Evolutionary conservation across 2,113 vertebrate genomes (phyloP).

Genomic region (Chlorodrepanis virens): DNA sequence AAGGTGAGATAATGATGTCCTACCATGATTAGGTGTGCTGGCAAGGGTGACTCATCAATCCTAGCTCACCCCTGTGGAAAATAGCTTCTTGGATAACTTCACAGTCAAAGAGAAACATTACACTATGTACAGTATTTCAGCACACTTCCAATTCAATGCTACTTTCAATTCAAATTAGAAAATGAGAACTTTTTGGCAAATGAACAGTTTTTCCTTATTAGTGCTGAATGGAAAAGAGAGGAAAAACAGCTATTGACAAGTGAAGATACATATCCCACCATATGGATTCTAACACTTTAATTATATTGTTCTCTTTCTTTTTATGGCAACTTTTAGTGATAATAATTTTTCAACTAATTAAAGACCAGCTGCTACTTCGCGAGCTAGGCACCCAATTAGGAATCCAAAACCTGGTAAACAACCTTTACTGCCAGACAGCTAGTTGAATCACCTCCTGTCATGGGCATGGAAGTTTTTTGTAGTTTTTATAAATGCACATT

Average conservation of each 20-base stretch:
- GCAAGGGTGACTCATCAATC: constrained; percentile 21
- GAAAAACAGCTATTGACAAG: constrained; percentile 65
- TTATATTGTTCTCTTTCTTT: constrained; percentile 77
- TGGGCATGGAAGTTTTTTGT: constrained; percentile 57
- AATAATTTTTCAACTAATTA: constrained; percentile 86
- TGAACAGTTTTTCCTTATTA: constrained; percentile 55
- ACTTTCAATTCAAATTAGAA: constrained; percentile 20
- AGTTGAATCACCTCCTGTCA: constrained; percentile 77
- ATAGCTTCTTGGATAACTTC: neutral
- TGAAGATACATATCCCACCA: constrained; percentile 65
- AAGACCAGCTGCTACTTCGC: constrained; percentile 81
- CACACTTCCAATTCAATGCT: constrained; percentile 27
- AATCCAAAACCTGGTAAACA: constrained; percentile 76
- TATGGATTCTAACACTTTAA: constrained; percentile 77
- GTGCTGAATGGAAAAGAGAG: constrained; percentile 27
- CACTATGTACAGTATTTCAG: neutral
- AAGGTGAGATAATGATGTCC: constrained; percentile 24
- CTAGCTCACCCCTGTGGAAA: neutral
- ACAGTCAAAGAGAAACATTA: constrained; percentile 42
- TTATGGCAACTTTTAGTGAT: constrained; percentile 76
- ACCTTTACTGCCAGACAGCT: constrained; percentile 75
- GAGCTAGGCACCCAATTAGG: constrained; percentile 76
- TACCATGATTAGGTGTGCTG: neutral
- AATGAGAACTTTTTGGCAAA: neutral
- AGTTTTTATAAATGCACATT: constrained; percentile 64